Base-by-base conservation (phyloP, 2,113 vertebrate genomes). In the Trinectes maculatus region DNA sequence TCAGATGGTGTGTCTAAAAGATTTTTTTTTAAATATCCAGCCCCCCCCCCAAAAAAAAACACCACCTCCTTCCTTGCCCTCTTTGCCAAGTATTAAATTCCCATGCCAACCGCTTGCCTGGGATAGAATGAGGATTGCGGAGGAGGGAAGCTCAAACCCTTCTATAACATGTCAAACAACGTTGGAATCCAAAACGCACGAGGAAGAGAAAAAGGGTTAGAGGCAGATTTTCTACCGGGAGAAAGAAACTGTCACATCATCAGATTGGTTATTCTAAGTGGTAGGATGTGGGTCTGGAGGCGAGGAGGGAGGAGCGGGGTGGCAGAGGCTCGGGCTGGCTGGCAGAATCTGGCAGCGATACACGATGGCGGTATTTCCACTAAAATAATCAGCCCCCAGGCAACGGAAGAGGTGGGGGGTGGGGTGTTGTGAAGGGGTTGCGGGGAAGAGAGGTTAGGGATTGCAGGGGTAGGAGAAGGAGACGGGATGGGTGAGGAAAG, bases 201-300 rank as follows among this genome's bases (percentile, higher is more conserved):
- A 83, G 76, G 69, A 54, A 86, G 81, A 87, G 82, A 86, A 82
- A 87, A 85, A 85, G 85, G 87, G 88, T 90, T 89, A 87, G 88
- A 87, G 88, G 85, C 82, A 91, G 89, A 91, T 90, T 90, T 90
- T 91, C 89, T 83, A 83, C 55, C 54, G 84, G 84, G 85, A 88
- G 82, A 89, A 91, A 89, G 89, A 89, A 91, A 91, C 86, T 90
- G 90, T 91, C 90, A 91, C 87, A 91, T 91, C 90, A 91, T 91
- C 89, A 91, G 90, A 91, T 89, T 90, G 90, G 90, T 90, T 90
- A 87, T 90, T 90, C 87, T 87, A 87, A 91, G 87, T 83, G 85
- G 77, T 84, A 85, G 86, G 89, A 89, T 88, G 88, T 82, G 85
- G 86, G 82, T 80, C 84, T 79, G 88, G 89, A 80, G 85, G 86